A percentile compares a stretch with the other conserved stretches of the same genome.
Evolutionary conservation across 2,113 vertebrate species (phyloP).

Genomic region (Zeus faber): DNA sequence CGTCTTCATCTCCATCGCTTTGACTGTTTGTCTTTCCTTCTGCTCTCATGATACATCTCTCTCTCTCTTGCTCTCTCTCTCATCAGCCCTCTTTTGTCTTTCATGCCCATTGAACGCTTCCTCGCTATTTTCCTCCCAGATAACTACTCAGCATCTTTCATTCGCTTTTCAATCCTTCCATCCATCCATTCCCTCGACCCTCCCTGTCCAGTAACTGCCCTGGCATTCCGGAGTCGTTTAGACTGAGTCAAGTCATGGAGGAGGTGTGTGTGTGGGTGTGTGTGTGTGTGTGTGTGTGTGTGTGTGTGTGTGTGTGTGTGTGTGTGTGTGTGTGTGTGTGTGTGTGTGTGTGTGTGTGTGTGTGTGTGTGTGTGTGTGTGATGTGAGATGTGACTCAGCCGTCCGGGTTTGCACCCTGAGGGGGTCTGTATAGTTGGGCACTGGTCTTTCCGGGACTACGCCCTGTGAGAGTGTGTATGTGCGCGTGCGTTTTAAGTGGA

Average conservation of each 20-base stretch:
- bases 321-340: constrained; percentile 18
- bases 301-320: constrained; percentile 24
- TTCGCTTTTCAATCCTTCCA: background rate
- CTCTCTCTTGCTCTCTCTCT: background rate
- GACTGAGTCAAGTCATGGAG: no score
- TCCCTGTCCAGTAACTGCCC: constrained; percentile 15
- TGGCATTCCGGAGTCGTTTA: constrained; percentile 27
- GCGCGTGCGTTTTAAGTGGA: constrained; percentile 23
- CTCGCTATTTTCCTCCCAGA: background rate
- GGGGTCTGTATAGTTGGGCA: constrained; percentile 33
- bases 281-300: constrained; percentile 18
- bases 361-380: constrained; percentile 18
- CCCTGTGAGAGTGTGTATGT: constrained; percentile 32
- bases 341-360: constrained; percentile 24
- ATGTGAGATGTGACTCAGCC: constrained; percentile 34
- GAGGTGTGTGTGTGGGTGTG: constrained; percentile 23
- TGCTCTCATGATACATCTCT: background rate
- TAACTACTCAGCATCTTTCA: no score
- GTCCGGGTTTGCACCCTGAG: constrained; percentile 23
- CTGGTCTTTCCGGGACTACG: constrained; percentile 30
- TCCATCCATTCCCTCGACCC: background rate
- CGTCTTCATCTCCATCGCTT: background rate
- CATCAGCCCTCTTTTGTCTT: background rate
- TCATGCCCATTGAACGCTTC: no score
- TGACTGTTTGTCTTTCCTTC: background rate